Conservation (phyloP, 2,888 invertebrate genomes). For the Conus canariensis region DNA sequence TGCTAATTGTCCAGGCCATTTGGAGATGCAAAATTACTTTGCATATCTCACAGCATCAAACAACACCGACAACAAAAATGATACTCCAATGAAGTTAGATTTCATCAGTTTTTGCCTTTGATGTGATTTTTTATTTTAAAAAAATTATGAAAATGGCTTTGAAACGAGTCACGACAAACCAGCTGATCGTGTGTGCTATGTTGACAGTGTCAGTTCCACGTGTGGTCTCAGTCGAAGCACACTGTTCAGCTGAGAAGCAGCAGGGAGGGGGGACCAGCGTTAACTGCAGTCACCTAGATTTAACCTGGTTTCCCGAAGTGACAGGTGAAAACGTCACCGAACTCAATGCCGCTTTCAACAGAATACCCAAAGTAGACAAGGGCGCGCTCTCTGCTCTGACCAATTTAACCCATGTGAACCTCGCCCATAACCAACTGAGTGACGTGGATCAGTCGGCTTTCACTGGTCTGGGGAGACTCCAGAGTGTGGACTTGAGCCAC, state of each 20-base stretch:
- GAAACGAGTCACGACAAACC: too few relatives aligned
- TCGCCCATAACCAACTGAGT: neutral
- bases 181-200: neutral
- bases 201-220: neutral
- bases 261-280: neutral
- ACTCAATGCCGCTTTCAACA: neutral
- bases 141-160: too few relatives aligned
- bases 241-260: neutral
- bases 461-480: neutral
- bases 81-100: too few relatives aligned
- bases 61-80: too few relatives aligned
- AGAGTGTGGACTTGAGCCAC: conserved; percentile 4
- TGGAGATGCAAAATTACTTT: too few relatives aligned
- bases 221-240: neutral
- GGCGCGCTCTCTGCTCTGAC: neutral
- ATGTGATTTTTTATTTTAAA: too few relatives aligned
- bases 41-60: too few relatives aligned
- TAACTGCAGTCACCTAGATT: neutral
- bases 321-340: neutral
- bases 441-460: neutral
- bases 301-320: neutral
- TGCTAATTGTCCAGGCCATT: too few relatives aligned
- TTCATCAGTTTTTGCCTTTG: too few relatives aligned
- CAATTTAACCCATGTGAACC: neutral
- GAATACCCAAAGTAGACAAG: neutral